These are phyloP conservation scores for Ecliptopera silaceata DNA, from an alignment of 2,888 invertebrate species.

Conservation along the genomic window DNA sequence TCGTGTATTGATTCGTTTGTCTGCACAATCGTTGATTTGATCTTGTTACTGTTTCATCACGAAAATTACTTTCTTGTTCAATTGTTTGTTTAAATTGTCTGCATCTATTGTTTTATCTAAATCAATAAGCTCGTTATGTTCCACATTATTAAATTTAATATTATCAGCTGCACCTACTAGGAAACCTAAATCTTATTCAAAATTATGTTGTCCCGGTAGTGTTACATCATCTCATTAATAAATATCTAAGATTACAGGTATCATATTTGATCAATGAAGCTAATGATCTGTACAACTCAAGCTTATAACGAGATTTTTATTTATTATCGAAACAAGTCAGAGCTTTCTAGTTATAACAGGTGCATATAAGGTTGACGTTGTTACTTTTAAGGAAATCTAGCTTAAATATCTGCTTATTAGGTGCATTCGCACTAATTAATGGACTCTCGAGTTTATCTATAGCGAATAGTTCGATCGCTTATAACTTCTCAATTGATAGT, in stretches of 20 bases:
- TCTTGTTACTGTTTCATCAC: slow-evolving; percentile 36
- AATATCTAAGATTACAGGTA: slow-evolving; percentile 18
- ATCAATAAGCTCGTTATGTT: slow-evolving; percentile 11
- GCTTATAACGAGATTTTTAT: slow-evolving; percentile 46
- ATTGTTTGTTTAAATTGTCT: slow-evolving; percentile 33
- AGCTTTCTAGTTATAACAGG: slow-evolving; percentile 61
- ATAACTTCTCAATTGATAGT: slow-evolving; percentile 55
- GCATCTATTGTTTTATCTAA: slow-evolving; percentile 31
- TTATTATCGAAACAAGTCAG: slow-evolving; percentile 43
- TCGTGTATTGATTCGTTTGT: slow-evolving; percentile 35
- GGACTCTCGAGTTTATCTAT: slow-evolving; percentile 25
- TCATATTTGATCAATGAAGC: slow-evolving; percentile 32
- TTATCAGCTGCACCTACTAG: slow-evolving; percentile 12
- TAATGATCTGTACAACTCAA: slow-evolving; percentile 40
- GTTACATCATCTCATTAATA: slow-evolving; percentile 24
- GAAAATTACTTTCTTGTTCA: slow-evolving; percentile 34
- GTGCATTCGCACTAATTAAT: slow-evolving; percentile 59
- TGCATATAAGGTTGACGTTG: slow-evolving; percentile 51
- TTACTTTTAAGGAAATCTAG: slow-evolving; percentile 41
- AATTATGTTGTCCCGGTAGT: slow-evolving; percentile 20
- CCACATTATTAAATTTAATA: slow-evolving; percentile 17
- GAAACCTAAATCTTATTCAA: slow-evolving; percentile 9
- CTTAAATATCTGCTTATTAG: slow-evolving; percentile 50
- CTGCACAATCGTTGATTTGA: slow-evolving; percentile 34
- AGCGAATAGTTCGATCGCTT: slow-evolving; percentile 31